Base-by-base conservation (phyloP, 1,140 invertebrate species). In the Leptonema lineaticorne region DNA sequence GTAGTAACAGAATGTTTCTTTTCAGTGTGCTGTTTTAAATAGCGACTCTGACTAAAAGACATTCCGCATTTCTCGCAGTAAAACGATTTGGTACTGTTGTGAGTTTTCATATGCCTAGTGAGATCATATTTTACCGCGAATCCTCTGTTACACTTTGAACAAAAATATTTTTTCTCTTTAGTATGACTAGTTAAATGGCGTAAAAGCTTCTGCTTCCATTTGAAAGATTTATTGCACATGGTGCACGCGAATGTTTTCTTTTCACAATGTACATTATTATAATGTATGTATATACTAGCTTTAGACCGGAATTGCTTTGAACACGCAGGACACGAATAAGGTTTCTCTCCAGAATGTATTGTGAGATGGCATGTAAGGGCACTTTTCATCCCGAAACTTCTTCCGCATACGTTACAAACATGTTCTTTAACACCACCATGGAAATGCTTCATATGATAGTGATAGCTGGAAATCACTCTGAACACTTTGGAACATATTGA, bases 21-120 rank as follows among this genome's bases (percentile, higher is more conserved):
- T 8, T 65, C 28, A 33, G 75, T 65, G 70, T 85, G 84, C 67
- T 77, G 83, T 20, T 79, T 79, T 20, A 86, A 74, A 70, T 86
- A 85, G n/a, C 85, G 74, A 70, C 76, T 78, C 62, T 85, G 85
- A 1, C 82, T 82, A 74, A 88, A 89, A 7, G 76, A 81, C 27
- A 81, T 78, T 0, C 78, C 80, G 73, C 88, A 89, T 20, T 79
- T 75, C 27, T 81, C 74, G 60, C 81, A 83, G 26, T 76, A 84
- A 73, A 76, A 84, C 67, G 77, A 85, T 79, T 82, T 85, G 16
- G 81, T 80, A n/a, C 79, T 75, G 1, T 78, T 77, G 74, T 86
- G 85, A 46, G 82, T 82, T 18, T 78, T 77, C 66, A 75, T 77
- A 69, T 86, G 85, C 9, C 84, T 76, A 2, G 79, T 79, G 33